Evolutionary conservation across 1,140 invertebrate species (phyloP).

Genomic region (Olivierus martensii): DNA sequence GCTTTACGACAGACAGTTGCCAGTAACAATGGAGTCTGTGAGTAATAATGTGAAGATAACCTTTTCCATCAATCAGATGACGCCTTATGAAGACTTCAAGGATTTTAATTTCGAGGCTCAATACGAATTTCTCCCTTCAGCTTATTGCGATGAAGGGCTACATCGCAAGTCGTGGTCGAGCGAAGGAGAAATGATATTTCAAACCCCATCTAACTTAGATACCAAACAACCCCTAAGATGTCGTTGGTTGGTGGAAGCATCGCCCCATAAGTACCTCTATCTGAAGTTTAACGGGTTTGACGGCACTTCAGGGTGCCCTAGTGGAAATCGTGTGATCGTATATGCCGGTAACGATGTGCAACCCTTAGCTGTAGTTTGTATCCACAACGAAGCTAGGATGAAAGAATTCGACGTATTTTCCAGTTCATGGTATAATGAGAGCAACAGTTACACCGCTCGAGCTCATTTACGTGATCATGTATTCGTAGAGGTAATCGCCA

Average conservation of each 20-base stretch:
- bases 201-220: not conserved
- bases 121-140: constrained; percentile 59
- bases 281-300: constrained; percentile 19
- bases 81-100: constrained; percentile 63
- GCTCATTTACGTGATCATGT: constrained; percentile 12
- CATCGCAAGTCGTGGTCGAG: constrained; percentile 14
- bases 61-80: constrained; percentile 66
- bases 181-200: constrained; percentile 16
- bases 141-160: constrained; percentile 37
- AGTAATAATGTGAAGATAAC: constrained; percentile 61
- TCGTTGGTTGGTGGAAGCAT: constrained; percentile 19
- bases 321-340: constrained; percentile 17
- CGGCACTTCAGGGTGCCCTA: constrained; percentile 3
- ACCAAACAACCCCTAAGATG: constrained; percentile 9
- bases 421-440: constrained; percentile 18
- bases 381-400: constrained; percentile 8
- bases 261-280: constrained; percentile 19
- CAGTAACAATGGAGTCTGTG: constrained; percentile 48
- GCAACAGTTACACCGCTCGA: not conserved
- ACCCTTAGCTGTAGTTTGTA: constrained; percentile 17
- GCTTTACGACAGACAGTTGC: too few relatives aligned
- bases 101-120: constrained; percentile 67
- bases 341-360: constrained; percentile 15
- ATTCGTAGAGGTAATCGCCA: constrained; percentile 56
- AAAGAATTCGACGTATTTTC: constrained; percentile 18